phyloP scores from a whole-genome alignment of 53 echinoderm and acorn worm genomes.

The Crossaster papposus region DNA sequence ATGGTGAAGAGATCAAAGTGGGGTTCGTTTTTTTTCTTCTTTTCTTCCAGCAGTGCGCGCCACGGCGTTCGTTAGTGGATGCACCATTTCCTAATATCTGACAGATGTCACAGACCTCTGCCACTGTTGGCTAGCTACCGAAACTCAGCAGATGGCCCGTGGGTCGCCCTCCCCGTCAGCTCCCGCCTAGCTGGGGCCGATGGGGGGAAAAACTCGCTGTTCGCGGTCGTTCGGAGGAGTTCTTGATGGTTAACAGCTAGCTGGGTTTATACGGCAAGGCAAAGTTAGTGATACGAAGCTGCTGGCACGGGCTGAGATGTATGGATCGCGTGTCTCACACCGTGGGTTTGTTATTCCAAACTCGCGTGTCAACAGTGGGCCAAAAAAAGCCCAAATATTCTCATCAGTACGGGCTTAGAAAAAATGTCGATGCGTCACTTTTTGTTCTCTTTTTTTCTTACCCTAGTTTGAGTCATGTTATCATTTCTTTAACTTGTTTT shows the following conservation, averaged over 20 bases:
- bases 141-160: conserved; percentile 61
- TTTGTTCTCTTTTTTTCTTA: not conserved
- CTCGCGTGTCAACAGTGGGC: conserved; percentile 29
- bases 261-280: not conserved
- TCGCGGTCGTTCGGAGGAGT: conserved; percentile 1
- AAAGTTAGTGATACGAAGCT: not conserved
- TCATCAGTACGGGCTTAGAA: not conserved
- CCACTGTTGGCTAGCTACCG: conserved; percentile 35
- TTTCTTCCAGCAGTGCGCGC: not conserved
- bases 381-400: not conserved
- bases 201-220: not conserved
- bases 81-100: conserved; percentile 37
- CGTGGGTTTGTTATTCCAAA: not conserved
- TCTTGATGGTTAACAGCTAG: not conserved
- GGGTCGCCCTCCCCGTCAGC: conserved; percentile 19
- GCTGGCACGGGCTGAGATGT: not conserved
- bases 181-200: conserved; percentile 55
- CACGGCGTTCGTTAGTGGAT: not conserved
- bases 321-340: not conserved
- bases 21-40: not conserved
- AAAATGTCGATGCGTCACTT: conserved; percentile 24
- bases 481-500: not conserved
- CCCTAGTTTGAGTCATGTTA: conserved; percentile 1
- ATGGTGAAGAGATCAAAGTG: not conserved
- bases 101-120: conserved; percentile 48